A percentile compares a stretch with the other conserved stretches of the same genome.
Evolutionary conservation across 2,113 vertebrate genomes (phyloP).

Genomic region (Labrus mixtus): DNA sequence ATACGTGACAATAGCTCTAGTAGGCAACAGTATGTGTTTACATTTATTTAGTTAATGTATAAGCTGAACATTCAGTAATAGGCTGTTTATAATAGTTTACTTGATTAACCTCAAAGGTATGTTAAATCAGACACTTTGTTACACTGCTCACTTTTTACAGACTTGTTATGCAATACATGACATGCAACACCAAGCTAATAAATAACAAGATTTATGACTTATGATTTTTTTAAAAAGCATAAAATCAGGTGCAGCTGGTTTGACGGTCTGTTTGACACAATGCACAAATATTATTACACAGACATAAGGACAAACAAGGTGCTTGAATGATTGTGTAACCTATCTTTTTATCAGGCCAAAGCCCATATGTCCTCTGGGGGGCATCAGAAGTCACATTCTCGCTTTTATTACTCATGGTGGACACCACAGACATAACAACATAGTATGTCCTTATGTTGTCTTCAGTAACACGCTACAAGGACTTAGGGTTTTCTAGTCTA

Average conservation of each 20-base stretch:
- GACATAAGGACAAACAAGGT: slow-evolving; percentile 14
- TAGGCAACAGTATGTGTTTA: no score
- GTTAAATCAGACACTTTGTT: background rate
- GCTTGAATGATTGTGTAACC: background rate
- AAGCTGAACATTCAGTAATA: no score
- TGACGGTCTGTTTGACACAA: rapidly evolving
- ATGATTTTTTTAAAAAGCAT: background rate
- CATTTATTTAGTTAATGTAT: no score
- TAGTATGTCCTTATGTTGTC: slow-evolving; percentile 27
- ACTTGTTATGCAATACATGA: background rate
- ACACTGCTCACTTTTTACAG: background rate
- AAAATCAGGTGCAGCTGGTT: slow-evolving; percentile 24
- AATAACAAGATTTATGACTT: background rate
- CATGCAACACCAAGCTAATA: background rate
- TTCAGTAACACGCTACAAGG: background rate
- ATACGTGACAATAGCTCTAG: no score
- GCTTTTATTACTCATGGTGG: slow-evolving; percentile 37
- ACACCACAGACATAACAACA: slow-evolving; percentile 11
- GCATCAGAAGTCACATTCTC: background rate
- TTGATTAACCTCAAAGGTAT: background rate
- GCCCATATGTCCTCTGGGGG: background rate
- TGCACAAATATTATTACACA: background rate
- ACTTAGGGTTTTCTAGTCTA: background rate
- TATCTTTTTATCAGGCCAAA: slow-evolving; percentile 13
- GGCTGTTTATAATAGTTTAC: background rate